Conservation (phyloP, 2,888 invertebrate species). For the Erebia aethiops region DNA sequence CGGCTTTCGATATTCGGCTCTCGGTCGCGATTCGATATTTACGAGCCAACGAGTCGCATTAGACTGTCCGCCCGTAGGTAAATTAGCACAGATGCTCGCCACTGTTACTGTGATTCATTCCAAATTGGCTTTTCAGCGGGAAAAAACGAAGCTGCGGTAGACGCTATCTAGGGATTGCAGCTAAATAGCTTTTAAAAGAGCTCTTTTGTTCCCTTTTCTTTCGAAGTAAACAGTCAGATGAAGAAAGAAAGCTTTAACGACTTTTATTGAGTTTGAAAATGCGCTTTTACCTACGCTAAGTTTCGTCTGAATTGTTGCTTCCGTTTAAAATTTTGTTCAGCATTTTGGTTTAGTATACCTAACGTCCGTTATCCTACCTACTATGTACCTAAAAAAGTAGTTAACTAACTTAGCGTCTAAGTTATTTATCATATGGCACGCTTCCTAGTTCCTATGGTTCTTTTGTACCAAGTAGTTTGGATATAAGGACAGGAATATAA, state of each 20-base stretch:
- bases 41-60: constrained; percentile 79
- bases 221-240: constrained; percentile 42
- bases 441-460: background rate
- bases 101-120: constrained; percentile 82
- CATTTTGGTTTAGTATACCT: background rate
- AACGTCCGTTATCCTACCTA: no score
- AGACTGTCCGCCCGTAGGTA: constrained; percentile 83
- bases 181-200: constrained; percentile 77
- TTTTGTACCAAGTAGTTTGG: background rate
- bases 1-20: constrained; percentile 82
- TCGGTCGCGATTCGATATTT: constrained; percentile 80
- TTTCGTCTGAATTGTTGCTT: constrained; percentile 25
- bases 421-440: no score
- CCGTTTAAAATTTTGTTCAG: background rate
- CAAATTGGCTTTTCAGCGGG: constrained; percentile 82
- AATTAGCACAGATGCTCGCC: constrained; percentile 83
- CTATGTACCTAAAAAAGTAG: no score
- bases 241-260: constrained; percentile 40
- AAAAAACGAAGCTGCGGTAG: constrained; percentile 73
- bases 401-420: no score
- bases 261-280: constrained; percentile 38
- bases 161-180: constrained; percentile 69
- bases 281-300: constrained; percentile 22
- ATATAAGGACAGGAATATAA: background rate
- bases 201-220: constrained; percentile 59